These are phyloP conservation scores for Pseudeuparius sepicola DNA, from an alignment of 2,888 invertebrate genomes.

Conservation along the genomic window DNA sequence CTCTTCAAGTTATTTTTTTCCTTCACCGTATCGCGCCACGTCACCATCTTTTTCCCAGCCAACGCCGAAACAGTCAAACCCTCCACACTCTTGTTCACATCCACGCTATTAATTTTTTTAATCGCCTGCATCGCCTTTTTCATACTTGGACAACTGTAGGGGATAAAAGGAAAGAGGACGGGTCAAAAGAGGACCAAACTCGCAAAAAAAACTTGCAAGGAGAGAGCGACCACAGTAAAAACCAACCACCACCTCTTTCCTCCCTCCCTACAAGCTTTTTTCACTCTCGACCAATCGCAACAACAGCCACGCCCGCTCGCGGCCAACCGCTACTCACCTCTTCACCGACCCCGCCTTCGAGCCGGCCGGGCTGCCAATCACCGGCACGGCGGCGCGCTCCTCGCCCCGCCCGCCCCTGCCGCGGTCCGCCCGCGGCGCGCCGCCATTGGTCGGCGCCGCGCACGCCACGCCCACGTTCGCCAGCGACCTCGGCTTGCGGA, in stretches of 20 bases:
- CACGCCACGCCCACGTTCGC: slow-evolving; percentile 17
- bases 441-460: slow-evolving; percentile 11
- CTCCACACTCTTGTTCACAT: slow-evolving; percentile 32
- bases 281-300: too few species aligned
- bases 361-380: slow-evolving; percentile 18
- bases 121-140: slow-evolving; percentile 23
- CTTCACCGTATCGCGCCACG: slow-evolving; percentile 35
- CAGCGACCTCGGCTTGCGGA: slow-evolving; percentile 26
- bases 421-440: slow-evolving; percentile 14
- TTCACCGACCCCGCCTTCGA: too few species aligned
- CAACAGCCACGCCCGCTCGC: too few species aligned
- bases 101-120: slow-evolving; percentile 35
- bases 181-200: slow-evolving; percentile 2
- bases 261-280: slow-evolving; percentile 36
- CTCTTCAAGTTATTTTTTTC: too few species aligned
- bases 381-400: slow-evolving; percentile 11
- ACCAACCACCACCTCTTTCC: slow-evolving; percentile 34
- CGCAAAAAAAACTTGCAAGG: slow-evolving; percentile 24
- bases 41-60: slow-evolving; percentile 27
- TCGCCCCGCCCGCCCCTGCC: slow-evolving; percentile 7
- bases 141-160: slow-evolving; percentile 25
- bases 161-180: too few species aligned
- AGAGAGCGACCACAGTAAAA: too few species aligned
- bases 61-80: slow-evolving; percentile 34
- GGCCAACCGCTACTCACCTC: too few species aligned